Evolutionary conservation across 2,888 invertebrate species (phyloP).

Genomic region (Iphiclides podalirius): DNA sequence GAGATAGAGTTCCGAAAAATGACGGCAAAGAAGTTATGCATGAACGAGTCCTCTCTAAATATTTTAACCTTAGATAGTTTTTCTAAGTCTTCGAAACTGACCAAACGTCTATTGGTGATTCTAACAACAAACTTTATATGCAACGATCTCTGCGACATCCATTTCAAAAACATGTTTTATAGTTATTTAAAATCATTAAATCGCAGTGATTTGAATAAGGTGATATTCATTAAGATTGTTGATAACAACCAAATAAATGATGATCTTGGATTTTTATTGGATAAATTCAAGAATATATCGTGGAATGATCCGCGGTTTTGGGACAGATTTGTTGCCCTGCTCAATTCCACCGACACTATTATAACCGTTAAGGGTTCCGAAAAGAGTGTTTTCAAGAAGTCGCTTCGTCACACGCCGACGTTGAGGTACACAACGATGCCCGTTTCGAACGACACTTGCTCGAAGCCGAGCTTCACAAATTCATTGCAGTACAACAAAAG

Average conservation of each 20-base stretch:
- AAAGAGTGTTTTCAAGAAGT: conserved; percentile 75
- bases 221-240: conserved; percentile 69
- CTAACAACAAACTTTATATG: conserved; percentile 80
- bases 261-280: conserved; percentile 67
- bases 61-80: conserved; percentile 78
- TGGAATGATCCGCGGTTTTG: conserved; percentile 91
- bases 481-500: conserved; percentile 71
- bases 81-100: conserved; percentile 70
- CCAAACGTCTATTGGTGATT: conserved; percentile 78
- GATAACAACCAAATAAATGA: conserved; percentile 73
- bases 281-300: conserved; percentile 83
- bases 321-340: conserved; percentile 90
- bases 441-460: conserved; percentile 73
- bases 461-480: conserved; percentile 78
- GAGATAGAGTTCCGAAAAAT: conserved; percentile 87
- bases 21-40: conserved; percentile 85
- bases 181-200: conserved; percentile 72
- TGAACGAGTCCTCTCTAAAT: conserved; percentile 83
- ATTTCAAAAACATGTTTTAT: conserved; percentile 74
- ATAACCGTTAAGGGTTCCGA: conserved; percentile 71
- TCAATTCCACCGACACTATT: conserved; percentile 83
- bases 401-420: conserved; percentile 68
- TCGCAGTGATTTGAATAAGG: conserved; percentile 69
- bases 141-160: conserved; percentile 70
- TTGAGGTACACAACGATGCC: conserved; percentile 81